phyloP scores from a whole-genome alignment of 2,888 invertebrate species.

The Drosophila pseudotalamancana region DNA sequence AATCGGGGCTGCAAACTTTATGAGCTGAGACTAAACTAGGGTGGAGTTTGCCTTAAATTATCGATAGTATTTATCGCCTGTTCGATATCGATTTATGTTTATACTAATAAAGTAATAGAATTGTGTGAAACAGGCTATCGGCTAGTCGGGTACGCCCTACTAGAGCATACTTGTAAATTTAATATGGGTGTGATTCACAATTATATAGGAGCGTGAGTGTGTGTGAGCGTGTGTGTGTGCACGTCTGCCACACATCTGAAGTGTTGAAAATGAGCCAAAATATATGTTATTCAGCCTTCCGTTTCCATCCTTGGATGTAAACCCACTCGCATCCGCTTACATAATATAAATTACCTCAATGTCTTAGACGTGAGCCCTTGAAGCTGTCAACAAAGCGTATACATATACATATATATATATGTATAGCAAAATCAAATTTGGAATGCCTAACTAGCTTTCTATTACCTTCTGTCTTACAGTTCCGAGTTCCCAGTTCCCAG shows the following conservation, averaged over 20 bases:
- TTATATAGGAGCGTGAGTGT: slow-evolving; percentile 16
- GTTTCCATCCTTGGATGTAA: slow-evolving; percentile 6
- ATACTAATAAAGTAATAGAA: too few relatives aligned
- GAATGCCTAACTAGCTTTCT: not conserved
- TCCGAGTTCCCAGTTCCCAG: too few relatives aligned
- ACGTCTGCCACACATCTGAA: slow-evolving; percentile 44
- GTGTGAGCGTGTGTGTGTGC: slow-evolving; percentile 5
- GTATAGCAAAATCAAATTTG: not conserved
- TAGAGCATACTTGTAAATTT: slow-evolving; percentile 21
- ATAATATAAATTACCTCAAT: slow-evolving; percentile 58
- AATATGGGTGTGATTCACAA: slow-evolving; percentile 28
- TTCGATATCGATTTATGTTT: too few relatives aligned
- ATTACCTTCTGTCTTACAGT: not conserved
- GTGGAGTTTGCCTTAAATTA: too few relatives aligned
- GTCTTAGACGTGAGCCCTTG: slow-evolving; percentile 59
- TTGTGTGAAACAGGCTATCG: too few relatives aligned
- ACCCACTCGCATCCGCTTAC: slow-evolving; percentile 1
- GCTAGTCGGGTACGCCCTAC: too few relatives aligned
- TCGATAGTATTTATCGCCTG: too few relatives aligned
- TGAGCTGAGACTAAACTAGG: too few relatives aligned
- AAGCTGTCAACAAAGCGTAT: slow-evolving; percentile 10
- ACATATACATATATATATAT: not conserved
- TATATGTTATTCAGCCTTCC: slow-evolving; percentile 48
- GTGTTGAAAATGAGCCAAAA: slow-evolving; percentile 65
- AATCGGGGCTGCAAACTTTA: too few relatives aligned